These are phyloP conservation scores for Drosophila anceps DNA, from an alignment of 2,888 invertebrate species.

Conservation along the genomic window DNA sequence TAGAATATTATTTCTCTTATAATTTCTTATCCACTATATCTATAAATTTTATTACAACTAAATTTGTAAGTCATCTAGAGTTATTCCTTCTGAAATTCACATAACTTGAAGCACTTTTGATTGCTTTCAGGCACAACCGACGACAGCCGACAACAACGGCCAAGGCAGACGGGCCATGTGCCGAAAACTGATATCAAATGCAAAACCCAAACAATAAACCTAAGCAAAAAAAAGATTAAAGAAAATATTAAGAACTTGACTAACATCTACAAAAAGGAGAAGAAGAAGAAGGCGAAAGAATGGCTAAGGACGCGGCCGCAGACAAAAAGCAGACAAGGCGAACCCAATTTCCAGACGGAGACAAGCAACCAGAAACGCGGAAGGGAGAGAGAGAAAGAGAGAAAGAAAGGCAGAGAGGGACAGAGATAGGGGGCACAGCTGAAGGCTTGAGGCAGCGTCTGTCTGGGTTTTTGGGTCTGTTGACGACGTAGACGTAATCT, in stretches of 20 bases:
- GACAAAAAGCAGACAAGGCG: slow-evolving; percentile 64
- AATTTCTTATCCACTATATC: background rate
- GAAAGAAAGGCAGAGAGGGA: background rate
- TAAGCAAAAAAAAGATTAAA: slow-evolving; percentile 35
- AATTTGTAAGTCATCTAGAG: background rate
- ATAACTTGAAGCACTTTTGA: slow-evolving; percentile 10
- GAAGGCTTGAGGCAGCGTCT: slow-evolving; percentile 33
- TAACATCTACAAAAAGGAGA: slow-evolving; percentile 61
- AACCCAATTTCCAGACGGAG: slow-evolving; percentile 37
- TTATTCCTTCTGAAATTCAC: slow-evolving; percentile 1
- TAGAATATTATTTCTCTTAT: no score
- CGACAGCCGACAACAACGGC: slow-evolving; percentile 3
- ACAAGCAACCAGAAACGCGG: slow-evolving; percentile 2
- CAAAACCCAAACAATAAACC: slow-evolving; percentile 71
- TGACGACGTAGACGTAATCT: slow-evolving; percentile 67
- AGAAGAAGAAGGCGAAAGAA: slow-evolving; percentile 21
- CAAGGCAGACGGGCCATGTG: slow-evolving; percentile 34
- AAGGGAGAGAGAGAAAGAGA: background rate
- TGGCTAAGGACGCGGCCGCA: slow-evolving; percentile 43
- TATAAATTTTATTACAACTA: background rate
- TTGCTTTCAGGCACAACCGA: background rate
- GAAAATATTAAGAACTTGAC: slow-evolving; percentile 63
- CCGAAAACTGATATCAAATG: slow-evolving; percentile 70
- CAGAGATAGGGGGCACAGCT: background rate
- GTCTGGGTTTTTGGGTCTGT: slow-evolving; percentile 27